Evolutionary conservation across 2,888 invertebrate genomes (phyloP).

Genomic region (Bursaphelenchus okinawaensis): DNA sequence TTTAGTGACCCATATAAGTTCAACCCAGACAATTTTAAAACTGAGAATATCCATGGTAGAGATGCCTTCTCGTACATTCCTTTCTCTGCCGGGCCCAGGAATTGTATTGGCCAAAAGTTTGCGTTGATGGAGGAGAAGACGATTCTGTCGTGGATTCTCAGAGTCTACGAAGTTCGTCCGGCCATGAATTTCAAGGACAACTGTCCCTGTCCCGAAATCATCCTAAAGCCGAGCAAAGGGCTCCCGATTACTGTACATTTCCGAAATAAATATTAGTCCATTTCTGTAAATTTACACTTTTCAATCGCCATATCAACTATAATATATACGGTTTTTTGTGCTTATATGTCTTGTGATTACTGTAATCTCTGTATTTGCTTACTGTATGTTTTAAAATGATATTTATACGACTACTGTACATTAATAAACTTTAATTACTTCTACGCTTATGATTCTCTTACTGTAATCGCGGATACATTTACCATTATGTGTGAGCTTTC

Average conservation of each 20-base stretch:
- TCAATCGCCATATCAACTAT: not conserved
- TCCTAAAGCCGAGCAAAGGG: conserved; percentile 24
- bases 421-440: not conserved
- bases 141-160: conserved; percentile 57
- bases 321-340: not conserved
- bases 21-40: conserved; percentile 59
- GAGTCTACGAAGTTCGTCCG: conserved; percentile 28
- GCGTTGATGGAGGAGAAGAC: conserved; percentile 60
- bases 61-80: conserved; percentile 33
- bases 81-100: conserved; percentile 33
- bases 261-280: conserved; percentile 13
- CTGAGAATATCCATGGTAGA: conserved; percentile 40
- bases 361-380: no score
- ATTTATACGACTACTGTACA: no score
- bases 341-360: not conserved
- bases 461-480: not conserved
- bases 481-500: not conserved
- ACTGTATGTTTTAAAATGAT: no score
- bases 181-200: conserved; percentile 14
- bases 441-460: not conserved
- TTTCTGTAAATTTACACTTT: no score
- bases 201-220: conserved; percentile 28
- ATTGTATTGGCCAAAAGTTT: conserved; percentile 49
- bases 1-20: conserved; percentile 55
- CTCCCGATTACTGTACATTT: conserved; percentile 17